These are phyloP conservation scores for Pseudococcus longispinus DNA, from an alignment of 2,888 invertebrate species.

Conservation along the genomic window DNA sequence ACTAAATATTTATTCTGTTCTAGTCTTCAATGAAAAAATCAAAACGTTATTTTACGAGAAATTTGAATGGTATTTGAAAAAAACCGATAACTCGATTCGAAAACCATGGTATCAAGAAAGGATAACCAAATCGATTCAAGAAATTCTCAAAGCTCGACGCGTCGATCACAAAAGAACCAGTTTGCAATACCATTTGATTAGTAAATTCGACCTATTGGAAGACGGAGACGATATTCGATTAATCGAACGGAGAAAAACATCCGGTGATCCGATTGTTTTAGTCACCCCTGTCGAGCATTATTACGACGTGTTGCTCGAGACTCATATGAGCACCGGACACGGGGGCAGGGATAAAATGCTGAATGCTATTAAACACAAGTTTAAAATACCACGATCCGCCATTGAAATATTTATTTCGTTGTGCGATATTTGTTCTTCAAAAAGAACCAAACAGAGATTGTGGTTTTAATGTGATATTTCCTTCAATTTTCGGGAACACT, in stretches of 20 bases:
- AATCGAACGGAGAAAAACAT: neutral
- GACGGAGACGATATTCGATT: neutral
- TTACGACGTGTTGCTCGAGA: constrained; percentile 27
- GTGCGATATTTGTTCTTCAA: constrained; percentile 25
- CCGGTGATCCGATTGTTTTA: neutral
- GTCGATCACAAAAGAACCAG: neutral
- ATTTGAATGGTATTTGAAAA: neutral
- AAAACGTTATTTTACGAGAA: neutral
- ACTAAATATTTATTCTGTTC: neutral
- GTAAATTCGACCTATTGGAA: neutral
- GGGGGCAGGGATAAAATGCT: constrained; percentile 47
- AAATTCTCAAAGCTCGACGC: constrained; percentile 10
- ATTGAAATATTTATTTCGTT: constrained; percentile 36
- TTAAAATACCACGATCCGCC: constrained; percentile 2
- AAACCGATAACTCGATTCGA: neutral
- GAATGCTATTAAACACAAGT: neutral
- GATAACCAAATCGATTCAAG: neutral
- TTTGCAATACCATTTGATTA: neutral
- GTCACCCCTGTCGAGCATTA: constrained; percentile 31
- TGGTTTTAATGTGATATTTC: constrained; percentile 15
- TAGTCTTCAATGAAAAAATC: neutral
- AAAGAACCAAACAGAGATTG: neutral
- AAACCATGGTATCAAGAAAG: constrained; percentile 32
- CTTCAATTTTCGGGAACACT: too few species aligned
- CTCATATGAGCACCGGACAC: constrained; percentile 23